Conservation (phyloP, 2,888 invertebrate genomes). For the Morpho helenor region DNA sequence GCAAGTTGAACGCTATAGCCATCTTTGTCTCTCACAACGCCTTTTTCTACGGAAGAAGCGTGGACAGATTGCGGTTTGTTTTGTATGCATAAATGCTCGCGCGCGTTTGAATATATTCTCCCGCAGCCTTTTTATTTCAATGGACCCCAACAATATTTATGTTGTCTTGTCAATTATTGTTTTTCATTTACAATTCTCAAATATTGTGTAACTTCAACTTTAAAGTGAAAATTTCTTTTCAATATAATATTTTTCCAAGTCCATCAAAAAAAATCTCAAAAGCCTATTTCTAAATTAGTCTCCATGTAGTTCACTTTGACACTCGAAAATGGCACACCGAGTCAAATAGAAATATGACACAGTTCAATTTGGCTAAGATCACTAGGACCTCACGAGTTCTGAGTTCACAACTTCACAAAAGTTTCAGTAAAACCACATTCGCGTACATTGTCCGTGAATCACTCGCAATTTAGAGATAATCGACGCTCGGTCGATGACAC, state of each 20-base stretch:
- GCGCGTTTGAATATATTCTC: constrained; percentile 41
- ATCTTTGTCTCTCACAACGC: constrained; percentile 62
- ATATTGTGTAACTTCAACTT: constrained; percentile 10
- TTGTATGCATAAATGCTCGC: constrained; percentile 70
- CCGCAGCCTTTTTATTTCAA: constrained; percentile 23
- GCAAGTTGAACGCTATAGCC: constrained; percentile 80
- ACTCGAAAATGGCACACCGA: constrained; percentile 44
- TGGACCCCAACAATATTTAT: background rate
- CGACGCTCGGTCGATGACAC: constrained; percentile 70
- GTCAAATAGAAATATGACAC: constrained; percentile 38
- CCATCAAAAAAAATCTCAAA: constrained; percentile 33
- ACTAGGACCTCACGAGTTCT: constrained; percentile 54
- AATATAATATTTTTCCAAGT: constrained; percentile 29
- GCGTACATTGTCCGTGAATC: constrained; percentile 62
- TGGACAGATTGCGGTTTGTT: constrained; percentile 64
- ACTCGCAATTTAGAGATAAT: constrained; percentile 63
- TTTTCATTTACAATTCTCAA: too few relatives aligned
- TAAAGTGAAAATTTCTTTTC: constrained; percentile 2
- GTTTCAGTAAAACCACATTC: constrained; percentile 52
- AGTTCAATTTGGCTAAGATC: constrained; percentile 57
- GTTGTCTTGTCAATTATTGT: too few relatives aligned
- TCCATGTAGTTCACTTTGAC: constrained; percentile 51
- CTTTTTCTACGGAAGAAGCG: constrained; percentile 71
- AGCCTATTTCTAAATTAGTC: constrained; percentile 30
- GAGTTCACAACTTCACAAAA: constrained; percentile 42